Evolutionary conservation across 2,888 invertebrate species (phyloP).

Genomic region (Aporophyla nigra): DNA sequence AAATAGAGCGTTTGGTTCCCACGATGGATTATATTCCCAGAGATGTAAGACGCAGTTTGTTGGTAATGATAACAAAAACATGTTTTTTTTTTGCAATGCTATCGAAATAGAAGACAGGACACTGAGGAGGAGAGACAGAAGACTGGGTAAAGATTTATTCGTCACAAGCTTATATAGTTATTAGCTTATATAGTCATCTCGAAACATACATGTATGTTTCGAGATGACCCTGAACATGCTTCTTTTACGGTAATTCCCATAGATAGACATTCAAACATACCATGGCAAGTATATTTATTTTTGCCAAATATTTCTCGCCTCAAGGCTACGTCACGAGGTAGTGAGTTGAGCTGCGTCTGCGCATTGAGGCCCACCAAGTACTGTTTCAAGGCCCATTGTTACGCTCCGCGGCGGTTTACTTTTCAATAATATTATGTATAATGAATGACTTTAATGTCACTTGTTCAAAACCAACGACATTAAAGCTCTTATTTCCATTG

Average conservation of each 20-base stretch:
- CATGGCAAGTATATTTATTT: conserved; percentile 33
- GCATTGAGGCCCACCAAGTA: conserved; percentile 62
- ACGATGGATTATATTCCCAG: background rate
- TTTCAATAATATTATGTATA: conserved; percentile 44
- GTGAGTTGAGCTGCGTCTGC: conserved; percentile 44
- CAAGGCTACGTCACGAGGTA: conserved; percentile 32
- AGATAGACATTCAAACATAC: background rate
- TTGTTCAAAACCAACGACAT: conserved; percentile 16
- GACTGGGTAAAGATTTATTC: background rate
- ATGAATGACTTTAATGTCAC: conserved; percentile 28
- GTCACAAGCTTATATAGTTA: too few species aligned
- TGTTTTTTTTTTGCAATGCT: background rate
- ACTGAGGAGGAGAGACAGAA: background rate
- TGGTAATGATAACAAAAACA: background rate
- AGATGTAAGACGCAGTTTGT: background rate
- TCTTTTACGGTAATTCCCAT: conserved; percentile 17
- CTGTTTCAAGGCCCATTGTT: conserved; percentile 53
- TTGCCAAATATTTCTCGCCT: conserved; percentile 37
- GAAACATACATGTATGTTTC: conserved; percentile 11
- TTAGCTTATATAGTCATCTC: too few species aligned
- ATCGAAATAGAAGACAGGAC: background rate
- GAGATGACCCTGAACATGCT: conserved; percentile 2
- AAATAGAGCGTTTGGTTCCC: conserved; percentile 13
- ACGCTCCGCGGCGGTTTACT: conserved; percentile 41
- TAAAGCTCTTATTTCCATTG: background rate